A percentile compares a stretch with the other conserved stretches of the same genome.
phyloP scores from a whole-genome alignment of 2,113 vertebrate genomes.

The Donacobius atricapilla region DNA sequence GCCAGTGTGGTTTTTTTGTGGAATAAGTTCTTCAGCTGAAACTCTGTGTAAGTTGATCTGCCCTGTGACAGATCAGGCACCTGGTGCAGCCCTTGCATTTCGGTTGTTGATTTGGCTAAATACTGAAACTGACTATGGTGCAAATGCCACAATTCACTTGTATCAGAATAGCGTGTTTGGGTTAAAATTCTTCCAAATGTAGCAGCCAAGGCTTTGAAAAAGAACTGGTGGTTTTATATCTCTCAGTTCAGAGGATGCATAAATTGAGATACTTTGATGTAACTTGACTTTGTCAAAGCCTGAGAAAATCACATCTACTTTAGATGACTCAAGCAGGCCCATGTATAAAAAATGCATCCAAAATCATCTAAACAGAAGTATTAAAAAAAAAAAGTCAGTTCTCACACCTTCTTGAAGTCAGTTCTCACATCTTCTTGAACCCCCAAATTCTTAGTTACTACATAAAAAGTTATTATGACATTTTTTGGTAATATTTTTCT shows the following conservation, averaged over 20 bases:
- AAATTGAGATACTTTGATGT: not conserved
- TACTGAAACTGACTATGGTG: not conserved
- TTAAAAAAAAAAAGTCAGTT: not conserved
- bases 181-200: not conserved
- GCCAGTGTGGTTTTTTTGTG: not conserved
- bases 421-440: not conserved
- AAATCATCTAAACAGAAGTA: not conserved
- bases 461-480: not conserved
- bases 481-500: not conserved
- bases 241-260: not conserved
- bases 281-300: not conserved
- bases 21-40: not conserved
- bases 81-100: not conserved
- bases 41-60: rapidly evolving
- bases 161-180: not conserved
- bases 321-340: not conserved
- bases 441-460: not conserved
- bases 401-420: not conserved
- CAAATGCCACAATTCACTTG: not conserved
- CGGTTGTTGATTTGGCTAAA: not conserved
- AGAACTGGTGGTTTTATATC: not conserved
- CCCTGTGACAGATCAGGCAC: not conserved
- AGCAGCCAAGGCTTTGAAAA: not conserved
- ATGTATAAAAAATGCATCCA: not conserved
- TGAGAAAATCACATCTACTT: not conserved